phyloP scores from a whole-genome alignment of 2,888 invertebrate species.

The Deroplatys truncata region DNA sequence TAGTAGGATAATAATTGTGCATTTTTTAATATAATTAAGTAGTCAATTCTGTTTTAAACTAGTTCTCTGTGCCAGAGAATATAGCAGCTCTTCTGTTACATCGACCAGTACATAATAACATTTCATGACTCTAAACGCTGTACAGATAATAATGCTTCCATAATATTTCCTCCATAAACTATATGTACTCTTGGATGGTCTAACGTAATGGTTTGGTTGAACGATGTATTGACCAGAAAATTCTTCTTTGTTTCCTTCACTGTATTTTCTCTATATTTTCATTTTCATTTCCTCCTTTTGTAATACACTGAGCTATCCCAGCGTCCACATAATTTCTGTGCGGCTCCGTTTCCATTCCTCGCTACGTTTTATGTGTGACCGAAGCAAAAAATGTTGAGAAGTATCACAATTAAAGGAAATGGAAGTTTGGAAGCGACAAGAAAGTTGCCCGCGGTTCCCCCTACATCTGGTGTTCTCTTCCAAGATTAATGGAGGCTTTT shows the following conservation, averaged over 20 bases:
- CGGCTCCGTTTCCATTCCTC: not conserved
- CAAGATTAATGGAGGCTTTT: constrained; percentile 15
- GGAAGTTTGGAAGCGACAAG: not conserved
- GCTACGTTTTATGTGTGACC: not conserved
- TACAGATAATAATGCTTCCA: too few species aligned
- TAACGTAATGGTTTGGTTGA: too few species aligned
- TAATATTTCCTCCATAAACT: too few species aligned
- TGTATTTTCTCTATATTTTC: not conserved
- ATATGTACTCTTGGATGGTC: too few species aligned
- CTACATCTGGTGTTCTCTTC: constrained; percentile 13
- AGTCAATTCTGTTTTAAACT: too few species aligned
- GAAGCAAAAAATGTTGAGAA: not conserved
- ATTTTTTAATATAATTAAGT: too few species aligned
- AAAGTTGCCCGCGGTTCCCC: not conserved
- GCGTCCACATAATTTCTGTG: not conserved
- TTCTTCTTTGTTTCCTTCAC: not conserved
- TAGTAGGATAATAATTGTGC: too few species aligned
- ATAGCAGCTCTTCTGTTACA: too few species aligned
- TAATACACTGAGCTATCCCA: not conserved
- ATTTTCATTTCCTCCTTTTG: not conserved
- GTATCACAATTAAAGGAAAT: constrained; percentile 2
- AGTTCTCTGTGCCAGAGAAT: too few species aligned
- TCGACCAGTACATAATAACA: too few species aligned
- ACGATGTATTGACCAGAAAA: too few species aligned
- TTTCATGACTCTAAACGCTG: too few species aligned